Evolutionary conservation across 2,113 vertebrate genomes (phyloP), one percentile per base, ranked within the genome.

Genomic region (Xenopus laevis): DNA sequence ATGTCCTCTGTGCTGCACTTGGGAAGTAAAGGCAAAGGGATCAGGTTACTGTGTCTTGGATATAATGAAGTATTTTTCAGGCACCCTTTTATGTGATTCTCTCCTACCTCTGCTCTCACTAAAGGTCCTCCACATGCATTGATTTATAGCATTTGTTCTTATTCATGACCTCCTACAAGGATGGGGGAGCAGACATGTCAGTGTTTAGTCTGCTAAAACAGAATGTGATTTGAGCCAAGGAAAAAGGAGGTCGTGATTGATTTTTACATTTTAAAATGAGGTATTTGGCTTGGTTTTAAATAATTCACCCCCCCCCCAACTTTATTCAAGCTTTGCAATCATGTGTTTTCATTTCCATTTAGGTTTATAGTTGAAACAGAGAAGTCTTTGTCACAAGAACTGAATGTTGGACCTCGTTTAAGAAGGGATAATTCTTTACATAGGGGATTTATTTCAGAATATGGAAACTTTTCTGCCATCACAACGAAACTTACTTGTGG

Each of bases 401-500:
- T 59, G 44, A 57, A 62, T 65, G 73, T 53, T 67, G 61, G 58
- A 44, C 58, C 20, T 55, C 3, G 20, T 23, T 27, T 75, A 53
- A 57, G 65, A 74, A 68, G 30, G 30, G 6, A 6, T 6, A 40
- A 40, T 40, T 40, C 6, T 40, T 9, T 9, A 40, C 33, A 4
- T 40, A 27, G 23, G 23, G 4, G 45, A 75, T 76, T 52, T 53
- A 40, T 68, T 18, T 13, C 2, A 55, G 10, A 13, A 61, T 69
- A 46, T 62, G 40, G 4, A 45, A 10, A 17, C 17, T 40, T 64
- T 50, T 50, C 11, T 50, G 33, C 33, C 33, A 40, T 7, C 33
- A 40, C 15, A 21, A 18, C 18, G 12, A 13, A 79, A 83, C 95
- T 95, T 86, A 99, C 97, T 95, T 82, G 96, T 98, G 65, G 96